Conservation (phyloP, 2,888 invertebrate genomes). For the Epirrhoe tristata region DNA sequence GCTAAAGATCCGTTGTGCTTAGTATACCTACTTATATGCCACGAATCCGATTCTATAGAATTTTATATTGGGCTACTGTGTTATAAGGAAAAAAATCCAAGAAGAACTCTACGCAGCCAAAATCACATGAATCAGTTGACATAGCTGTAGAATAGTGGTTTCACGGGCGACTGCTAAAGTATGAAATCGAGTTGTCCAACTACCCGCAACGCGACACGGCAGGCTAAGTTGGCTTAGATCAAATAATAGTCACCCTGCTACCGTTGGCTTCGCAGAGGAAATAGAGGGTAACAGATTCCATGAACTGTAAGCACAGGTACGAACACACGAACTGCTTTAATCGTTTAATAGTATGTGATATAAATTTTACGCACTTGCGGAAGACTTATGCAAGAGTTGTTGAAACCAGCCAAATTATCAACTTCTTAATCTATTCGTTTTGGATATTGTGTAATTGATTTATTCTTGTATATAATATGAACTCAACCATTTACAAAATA, state of each 20-base stretch:
- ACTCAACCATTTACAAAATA: too few species aligned
- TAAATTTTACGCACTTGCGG: not conserved
- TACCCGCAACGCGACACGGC: conserved; percentile 38
- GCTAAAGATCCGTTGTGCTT: too few species aligned
- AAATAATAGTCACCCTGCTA: conserved; percentile 27
- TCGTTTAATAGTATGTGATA: not conserved
- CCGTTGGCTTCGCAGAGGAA: conserved; percentile 20
- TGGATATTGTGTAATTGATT: too few species aligned
- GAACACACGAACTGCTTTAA: not conserved
- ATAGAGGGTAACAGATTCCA: not conserved
- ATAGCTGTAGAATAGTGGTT: conserved; percentile 16
- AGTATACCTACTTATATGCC: too few species aligned
- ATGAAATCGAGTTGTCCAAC: conserved; percentile 37
- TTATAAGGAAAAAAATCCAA: too few species aligned
- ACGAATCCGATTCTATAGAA: too few species aligned
- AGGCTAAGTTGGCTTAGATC: conserved; percentile 29
- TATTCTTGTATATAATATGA: too few species aligned
- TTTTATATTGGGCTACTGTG: too few species aligned
- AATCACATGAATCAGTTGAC: too few species aligned
- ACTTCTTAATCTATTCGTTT: too few species aligned
- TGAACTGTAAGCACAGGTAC: not conserved
- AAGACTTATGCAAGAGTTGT: not conserved
- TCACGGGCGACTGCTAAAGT: conserved; percentile 35
- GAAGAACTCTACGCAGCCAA: too few species aligned
- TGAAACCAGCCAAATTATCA: too few species aligned